A percentile compares a stretch with the other conserved stretches of the same genome.
Evolutionary conservation across 2,888 invertebrate species (phyloP).

Genomic region (Heliothis peltigera): DNA sequence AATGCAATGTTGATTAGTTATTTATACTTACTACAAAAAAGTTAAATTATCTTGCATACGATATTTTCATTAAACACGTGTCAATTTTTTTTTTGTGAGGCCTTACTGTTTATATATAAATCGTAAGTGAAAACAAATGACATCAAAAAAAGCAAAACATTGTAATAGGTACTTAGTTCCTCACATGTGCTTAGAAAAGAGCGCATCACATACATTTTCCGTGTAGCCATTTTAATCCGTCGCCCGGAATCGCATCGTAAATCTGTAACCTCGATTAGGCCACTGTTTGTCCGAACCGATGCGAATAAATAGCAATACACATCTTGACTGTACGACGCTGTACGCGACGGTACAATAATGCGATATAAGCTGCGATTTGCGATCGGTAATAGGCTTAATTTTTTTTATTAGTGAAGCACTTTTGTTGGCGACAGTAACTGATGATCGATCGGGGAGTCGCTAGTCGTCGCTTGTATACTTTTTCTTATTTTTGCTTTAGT

Average conservation of each 20-base stretch:
- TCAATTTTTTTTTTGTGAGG: too few relatives aligned
- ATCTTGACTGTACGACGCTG: constrained; percentile 51
- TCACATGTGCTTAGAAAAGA: constrained; percentile 24
- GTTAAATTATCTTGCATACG: too few relatives aligned
- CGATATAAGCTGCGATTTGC: constrained; percentile 56
- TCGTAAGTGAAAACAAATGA: too few relatives aligned
- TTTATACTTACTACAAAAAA: too few relatives aligned
- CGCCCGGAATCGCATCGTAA: constrained; percentile 69
- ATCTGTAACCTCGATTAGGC: constrained; percentile 77
- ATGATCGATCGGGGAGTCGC: constrained; percentile 42
- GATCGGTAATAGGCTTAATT: constrained; percentile 56
- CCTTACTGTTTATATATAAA: too few relatives aligned
- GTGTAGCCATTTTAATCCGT: constrained; percentile 73
- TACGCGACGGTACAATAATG: constrained; percentile 49
- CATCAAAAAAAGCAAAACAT: neutral
- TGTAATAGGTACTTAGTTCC: constrained; percentile 44
- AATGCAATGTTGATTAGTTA: neutral
- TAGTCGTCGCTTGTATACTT: constrained; percentile 8
- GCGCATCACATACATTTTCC: constrained; percentile 68
- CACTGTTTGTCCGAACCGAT: constrained; percentile 69
- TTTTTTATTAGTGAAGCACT: constrained; percentile 49
- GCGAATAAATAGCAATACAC: constrained; percentile 79
- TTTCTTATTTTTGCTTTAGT: constrained; percentile 10
- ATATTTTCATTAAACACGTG: too few relatives aligned
- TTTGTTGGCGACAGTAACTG: constrained; percentile 58